Percentiles rank a stretch among this genome's conserved stretches.
These are phyloP conservation scores for Pomacea canaliculata DNA, from an alignment of 2,888 invertebrate genomes.

Conservation along the genomic window DNA sequence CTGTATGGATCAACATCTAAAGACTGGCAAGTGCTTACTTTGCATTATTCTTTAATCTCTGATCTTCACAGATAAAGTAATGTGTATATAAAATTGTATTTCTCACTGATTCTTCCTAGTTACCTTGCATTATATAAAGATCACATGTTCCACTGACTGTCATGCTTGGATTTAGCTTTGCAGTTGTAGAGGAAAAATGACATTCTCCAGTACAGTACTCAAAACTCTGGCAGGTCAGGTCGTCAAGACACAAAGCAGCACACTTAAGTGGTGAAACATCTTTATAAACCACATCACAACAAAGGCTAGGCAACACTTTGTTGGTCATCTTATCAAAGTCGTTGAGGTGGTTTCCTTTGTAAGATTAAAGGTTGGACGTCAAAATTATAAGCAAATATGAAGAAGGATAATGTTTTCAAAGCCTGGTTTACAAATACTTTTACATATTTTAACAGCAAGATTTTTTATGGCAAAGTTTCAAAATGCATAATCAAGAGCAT, in stretches of 20 bases:
- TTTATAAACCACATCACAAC: conserved; percentile 27
- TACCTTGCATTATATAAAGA: conserved; percentile 7
- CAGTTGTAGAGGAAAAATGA: conserved; percentile 28
- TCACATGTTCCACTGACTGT: conserved; percentile 11
- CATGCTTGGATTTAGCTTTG: conserved; percentile 2
- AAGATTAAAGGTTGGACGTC: background rate
- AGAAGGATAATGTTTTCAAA: too few relatives aligned
- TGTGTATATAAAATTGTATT: too few relatives aligned
- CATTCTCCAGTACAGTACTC: conserved; percentile 43
- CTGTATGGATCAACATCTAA: too few relatives aligned
- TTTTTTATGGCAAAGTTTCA: too few relatives aligned
- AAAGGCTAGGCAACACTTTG: conserved; percentile 25
- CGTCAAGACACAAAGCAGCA: conserved; percentile 46
- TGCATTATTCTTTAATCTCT: too few relatives aligned
- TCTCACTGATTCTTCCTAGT: too few relatives aligned
- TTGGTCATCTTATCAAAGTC: conserved; percentile 37
- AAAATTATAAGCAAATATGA: too few relatives aligned
- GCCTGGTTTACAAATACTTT: too few relatives aligned
- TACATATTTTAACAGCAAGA: too few relatives aligned
- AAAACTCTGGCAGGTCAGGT: conserved; percentile 37
- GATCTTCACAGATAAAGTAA: too few relatives aligned
- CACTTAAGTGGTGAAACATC: conserved; percentile 39
- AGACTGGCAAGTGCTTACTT: too few relatives aligned
- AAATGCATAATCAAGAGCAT: too few relatives aligned
- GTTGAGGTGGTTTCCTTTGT: conserved; percentile 40